Evolutionary conservation across 2,888 invertebrate genomes (phyloP), one percentile per base, ranked within the genome.

Genomic region (Leptura quadrifasciata): DNA sequence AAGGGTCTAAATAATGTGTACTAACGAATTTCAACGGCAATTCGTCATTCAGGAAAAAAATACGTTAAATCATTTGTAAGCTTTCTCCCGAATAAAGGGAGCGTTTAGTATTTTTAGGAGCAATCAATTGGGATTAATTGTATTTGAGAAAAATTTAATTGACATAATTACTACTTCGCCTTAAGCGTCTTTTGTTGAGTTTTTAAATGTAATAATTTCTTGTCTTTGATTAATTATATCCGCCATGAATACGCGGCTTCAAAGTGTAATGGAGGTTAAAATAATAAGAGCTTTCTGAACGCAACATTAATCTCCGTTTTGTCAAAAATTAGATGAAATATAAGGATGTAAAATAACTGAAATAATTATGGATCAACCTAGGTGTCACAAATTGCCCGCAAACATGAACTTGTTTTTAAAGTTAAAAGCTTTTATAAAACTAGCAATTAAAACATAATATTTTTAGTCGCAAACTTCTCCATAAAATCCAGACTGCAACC

Each of bases 1-100:
- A 78, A 55, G 74, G 75, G 64, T 31, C 78, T 76, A 78, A 78
- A 78, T 78, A 78, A 78, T 78, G 70, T 74, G 74, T 78, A 72
- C 76, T 70, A 69, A 78, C 78, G 78, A 78, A 76, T 78, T 78
- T 76, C 73, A 20, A 63, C 75, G 55, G 63, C 71, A 70, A 75
- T 64, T 76, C 64, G 76, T 75, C 78, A 73, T 75, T 72, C 64
- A 27, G 68, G 35, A 65, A 73, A 70, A 70, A 75, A 69, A 24
- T 18, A 54, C 55, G 52, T 27, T 64, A 61, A 72, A 72, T 60
- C 64, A 61, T 68, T 67, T 60, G 74, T 65, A 61, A 68, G 61
- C 68, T 61, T 69, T 69, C 75, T 35, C 39, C 55, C 58, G 65
- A 67, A 64, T 72, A 76, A 78, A 74, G 39, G 58, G 20, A 55